Evolutionary conservation across 1,140 invertebrate species (phyloP).

Genomic region (Drosophila bifasciata): DNA sequence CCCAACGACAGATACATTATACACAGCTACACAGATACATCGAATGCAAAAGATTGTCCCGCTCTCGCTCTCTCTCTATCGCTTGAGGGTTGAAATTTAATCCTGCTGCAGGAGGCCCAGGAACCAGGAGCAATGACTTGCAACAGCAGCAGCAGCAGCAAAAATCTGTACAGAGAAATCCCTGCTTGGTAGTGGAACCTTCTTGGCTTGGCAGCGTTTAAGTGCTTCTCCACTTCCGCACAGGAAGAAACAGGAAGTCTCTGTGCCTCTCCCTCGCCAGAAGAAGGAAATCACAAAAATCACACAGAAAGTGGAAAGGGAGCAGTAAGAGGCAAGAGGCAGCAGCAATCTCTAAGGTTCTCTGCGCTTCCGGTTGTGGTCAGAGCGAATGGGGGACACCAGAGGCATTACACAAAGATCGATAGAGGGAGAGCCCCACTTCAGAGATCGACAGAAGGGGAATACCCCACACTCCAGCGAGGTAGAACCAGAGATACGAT

Average conservation of each 20-base stretch:
- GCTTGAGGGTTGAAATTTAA: slow-evolving; percentile 72
- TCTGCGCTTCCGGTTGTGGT: slow-evolving; percentile 65
- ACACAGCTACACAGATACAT: slow-evolving; percentile 23
- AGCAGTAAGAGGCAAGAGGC: no score
- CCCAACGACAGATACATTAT: slow-evolving; percentile 41
- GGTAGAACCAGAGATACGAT: no score
- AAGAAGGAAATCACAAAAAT: slow-evolving; percentile 34
- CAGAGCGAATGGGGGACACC: slow-evolving; percentile 4
- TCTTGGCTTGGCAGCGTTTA: slow-evolving; percentile 31
- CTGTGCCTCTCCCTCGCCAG: slow-evolving; percentile 10
- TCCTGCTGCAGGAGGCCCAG: slow-evolving; percentile 20
- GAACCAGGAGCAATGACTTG: slow-evolving; percentile 58
- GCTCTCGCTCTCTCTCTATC: slow-evolving; percentile 25
- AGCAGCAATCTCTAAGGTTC: slow-evolving; percentile 21
- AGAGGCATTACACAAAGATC: no score
- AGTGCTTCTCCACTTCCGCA: slow-evolving; percentile 64
- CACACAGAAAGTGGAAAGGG: slow-evolving; percentile 47
- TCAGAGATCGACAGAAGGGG: no score
- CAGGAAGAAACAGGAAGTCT: slow-evolving; percentile 50
- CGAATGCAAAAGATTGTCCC: slow-evolving; percentile 34
- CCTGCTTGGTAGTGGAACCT: background rate
- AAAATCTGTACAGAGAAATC: slow-evolving; percentile 31
- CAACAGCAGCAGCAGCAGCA: slow-evolving; percentile 7
- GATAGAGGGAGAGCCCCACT: no score
- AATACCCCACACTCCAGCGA: no score